phyloP scores from a whole-genome alignment of 2,888 invertebrate genomes.

The Lycocerus yunnanus region DNA sequence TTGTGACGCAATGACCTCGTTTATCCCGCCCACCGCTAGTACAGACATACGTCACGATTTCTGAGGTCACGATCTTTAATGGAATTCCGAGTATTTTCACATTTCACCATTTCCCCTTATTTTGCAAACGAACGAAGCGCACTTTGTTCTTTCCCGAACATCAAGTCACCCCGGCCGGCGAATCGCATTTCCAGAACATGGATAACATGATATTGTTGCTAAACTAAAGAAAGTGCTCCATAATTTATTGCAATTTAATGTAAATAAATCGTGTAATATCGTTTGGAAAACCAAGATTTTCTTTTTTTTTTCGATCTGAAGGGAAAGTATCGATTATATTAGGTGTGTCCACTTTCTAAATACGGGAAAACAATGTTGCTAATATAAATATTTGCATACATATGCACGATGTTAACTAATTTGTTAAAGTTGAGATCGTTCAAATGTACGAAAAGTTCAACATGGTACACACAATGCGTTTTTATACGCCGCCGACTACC shows the following conservation, averaged over 20 bases:
- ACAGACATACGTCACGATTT: constrained; percentile 22
- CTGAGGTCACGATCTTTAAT: constrained; percentile 20
- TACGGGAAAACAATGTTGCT: background rate
- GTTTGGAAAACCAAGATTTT: background rate
- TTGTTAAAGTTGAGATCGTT: background rate
- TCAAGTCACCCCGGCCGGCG: background rate
- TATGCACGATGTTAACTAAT: background rate
- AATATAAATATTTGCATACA: background rate
- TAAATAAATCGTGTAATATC: background rate
- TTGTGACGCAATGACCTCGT: constrained; percentile 29
- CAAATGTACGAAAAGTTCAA: background rate
- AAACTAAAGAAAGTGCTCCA: background rate
- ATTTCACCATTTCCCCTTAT: constrained; percentile 17
- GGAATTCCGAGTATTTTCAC: constrained; percentile 11
- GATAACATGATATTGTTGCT: background rate
- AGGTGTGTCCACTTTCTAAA: constrained; percentile 1
- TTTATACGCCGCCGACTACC: background rate
- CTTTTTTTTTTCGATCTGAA: background rate
- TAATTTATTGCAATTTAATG: background rate
- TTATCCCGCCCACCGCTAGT: constrained; percentile 17
- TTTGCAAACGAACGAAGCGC: background rate
- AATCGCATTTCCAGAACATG: background rate
- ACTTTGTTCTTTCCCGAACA: background rate
- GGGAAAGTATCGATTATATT: constrained; percentile 2
- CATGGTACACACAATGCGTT: background rate